Conservation (phyloP, 2,797 vertebrate species). For the Ceyx erithaca region DNA sequence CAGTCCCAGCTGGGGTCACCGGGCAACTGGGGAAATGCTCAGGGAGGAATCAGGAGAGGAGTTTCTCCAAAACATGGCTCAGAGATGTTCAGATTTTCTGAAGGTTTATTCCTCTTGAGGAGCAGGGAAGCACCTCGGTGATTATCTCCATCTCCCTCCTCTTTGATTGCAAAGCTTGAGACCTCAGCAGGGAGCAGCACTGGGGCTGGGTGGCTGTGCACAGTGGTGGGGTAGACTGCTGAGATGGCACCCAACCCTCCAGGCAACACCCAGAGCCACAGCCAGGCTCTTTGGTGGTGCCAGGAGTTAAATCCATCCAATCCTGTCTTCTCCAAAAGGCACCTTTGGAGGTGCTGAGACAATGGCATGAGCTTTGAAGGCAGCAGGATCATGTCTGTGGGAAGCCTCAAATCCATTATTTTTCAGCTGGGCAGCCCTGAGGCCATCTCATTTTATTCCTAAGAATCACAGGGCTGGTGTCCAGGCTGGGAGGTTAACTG, state of each 20-base stretch:
- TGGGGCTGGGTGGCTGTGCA: rapidly evolving
- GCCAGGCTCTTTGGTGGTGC: rapidly evolving
- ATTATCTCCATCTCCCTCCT: background rate
- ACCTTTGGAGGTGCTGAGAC: background rate
- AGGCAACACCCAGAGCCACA: rapidly evolving
- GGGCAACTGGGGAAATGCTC: background rate
- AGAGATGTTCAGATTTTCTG: rapidly evolving
- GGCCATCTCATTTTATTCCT: background rate
- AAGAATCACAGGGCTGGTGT: background rate
- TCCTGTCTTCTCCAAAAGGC: background rate
- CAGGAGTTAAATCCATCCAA: background rate
- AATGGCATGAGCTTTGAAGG: background rate
- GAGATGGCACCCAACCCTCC: background rate
- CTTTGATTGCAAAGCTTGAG: background rate
- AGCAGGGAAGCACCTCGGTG: no score
- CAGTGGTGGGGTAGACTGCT: rapidly evolving
- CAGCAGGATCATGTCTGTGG: background rate
- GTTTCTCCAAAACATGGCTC: background rate
- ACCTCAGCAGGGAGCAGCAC: rapidly evolving
- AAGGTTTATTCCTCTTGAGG: background rate
- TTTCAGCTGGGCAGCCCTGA: background rate
- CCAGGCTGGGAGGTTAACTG: background rate
- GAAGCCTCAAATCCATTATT: background rate
- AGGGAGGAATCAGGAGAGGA: background rate
- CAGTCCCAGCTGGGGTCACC: rapidly evolving